These are phyloP conservation scores for Tarsius wallacei DNA, from an alignment of 2,797 vertebrate species.

Conservation along the genomic window DNA sequence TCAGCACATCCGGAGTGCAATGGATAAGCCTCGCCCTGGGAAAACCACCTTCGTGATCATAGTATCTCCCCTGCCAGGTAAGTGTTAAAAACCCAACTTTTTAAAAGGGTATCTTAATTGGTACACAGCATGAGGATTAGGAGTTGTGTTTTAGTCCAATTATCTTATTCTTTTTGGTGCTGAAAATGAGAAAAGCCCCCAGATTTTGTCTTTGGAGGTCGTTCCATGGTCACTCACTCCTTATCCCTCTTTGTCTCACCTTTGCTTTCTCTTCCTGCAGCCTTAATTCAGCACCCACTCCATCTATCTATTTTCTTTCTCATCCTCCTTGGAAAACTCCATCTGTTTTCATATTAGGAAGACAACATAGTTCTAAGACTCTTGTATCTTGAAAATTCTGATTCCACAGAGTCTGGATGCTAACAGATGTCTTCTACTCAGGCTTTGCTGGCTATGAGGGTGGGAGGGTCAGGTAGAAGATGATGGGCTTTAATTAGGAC, in stretches of 20 bases:
- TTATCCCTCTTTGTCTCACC: not conserved
- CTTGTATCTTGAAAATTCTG: not conserved
- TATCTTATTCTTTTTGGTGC: not conserved
- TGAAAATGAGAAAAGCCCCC: not conserved
- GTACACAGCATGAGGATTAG: not conserved
- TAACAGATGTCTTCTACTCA: not conserved
- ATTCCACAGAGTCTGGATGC: not conserved
- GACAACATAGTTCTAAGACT: not conserved
- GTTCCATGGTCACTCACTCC: not conserved
- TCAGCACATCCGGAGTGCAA: too few species aligned
- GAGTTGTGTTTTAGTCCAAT: not conserved
- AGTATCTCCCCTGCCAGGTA: too few species aligned
- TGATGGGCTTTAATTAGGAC: not conserved
- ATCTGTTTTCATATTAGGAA: not conserved
- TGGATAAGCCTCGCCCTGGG: too few species aligned
- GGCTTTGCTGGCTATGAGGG: not conserved
- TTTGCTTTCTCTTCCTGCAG: conserved; percentile 32
- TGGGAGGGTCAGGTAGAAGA: not conserved
- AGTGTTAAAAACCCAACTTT: too few species aligned
- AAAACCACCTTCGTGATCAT: too few species aligned
- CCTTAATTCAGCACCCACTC: not conserved
- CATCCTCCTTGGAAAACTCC: not conserved
- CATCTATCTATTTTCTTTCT: not conserved
- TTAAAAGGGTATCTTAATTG: not conserved
- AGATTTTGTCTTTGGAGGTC: not conserved